Evolutionary conservation across 2,888 invertebrate species (phyloP).

Genomic region (Archaeoteleia sp.): DNA sequence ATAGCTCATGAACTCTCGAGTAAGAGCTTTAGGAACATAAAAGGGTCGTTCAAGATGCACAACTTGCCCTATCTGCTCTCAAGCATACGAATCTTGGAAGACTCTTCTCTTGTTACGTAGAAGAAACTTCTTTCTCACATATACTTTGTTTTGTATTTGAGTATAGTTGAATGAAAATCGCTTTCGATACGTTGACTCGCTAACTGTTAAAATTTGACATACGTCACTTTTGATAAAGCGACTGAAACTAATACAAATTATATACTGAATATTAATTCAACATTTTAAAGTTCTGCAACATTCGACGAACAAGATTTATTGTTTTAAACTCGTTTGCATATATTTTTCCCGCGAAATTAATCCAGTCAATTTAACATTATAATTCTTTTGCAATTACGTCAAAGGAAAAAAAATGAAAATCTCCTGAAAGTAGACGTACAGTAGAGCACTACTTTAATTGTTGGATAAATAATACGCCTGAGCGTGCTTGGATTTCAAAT

Average conservation of each 20-base stretch:
- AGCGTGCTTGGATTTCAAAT: conserved; percentile 53
- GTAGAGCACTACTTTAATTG: conserved; percentile 52
- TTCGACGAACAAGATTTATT: too few species aligned
- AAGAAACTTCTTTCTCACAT: conserved; percentile 42
- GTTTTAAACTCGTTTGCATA: too few species aligned
- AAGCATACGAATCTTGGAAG: conserved; percentile 47
- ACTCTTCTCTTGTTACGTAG: conserved; percentile 46
- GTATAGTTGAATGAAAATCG: conserved; percentile 32
- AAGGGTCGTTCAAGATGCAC: conserved; percentile 52
- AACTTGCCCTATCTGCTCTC: conserved; percentile 50
- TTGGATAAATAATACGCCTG: conserved; percentile 53
- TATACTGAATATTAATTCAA: too few species aligned
- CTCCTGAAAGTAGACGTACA: conserved; percentile 32
- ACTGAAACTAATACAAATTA: too few species aligned
- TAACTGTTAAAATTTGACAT: not conserved
- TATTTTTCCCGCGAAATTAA: too few species aligned
- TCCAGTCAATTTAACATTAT: conserved; percentile 28
- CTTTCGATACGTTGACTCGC: conserved; percentile 18
- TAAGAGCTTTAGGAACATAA: conserved; percentile 53
- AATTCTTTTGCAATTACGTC: conserved; percentile 38
- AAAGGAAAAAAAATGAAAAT: conserved; percentile 47
- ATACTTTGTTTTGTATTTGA: conserved; percentile 28
- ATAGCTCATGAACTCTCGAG: conserved; percentile 45
- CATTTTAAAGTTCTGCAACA: too few species aligned
- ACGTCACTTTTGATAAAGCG: not conserved